Percentiles rank a stretch among this genome's conserved stretches.
phyloP scores from a whole-genome alignment of 2,113 vertebrate species.

The Eubucco bourcierii region DNA sequence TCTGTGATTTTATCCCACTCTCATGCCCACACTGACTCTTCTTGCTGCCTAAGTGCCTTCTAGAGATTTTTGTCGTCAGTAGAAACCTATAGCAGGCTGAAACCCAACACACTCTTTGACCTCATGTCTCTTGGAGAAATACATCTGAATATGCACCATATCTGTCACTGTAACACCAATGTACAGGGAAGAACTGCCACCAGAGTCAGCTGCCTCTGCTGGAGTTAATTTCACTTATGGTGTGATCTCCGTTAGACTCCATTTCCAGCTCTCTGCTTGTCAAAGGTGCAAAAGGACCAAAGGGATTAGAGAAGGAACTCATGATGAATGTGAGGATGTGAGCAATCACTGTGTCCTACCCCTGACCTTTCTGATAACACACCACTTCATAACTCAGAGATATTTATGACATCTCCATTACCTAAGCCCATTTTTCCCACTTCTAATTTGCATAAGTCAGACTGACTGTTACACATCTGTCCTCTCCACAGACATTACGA shows the following conservation, averaged over 20 bases:
- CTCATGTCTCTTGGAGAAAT: not conserved
- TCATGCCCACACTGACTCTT: not conserved
- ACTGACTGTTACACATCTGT: not conserved
- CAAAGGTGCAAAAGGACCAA: not conserved
- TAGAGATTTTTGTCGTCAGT: not conserved
- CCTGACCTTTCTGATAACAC: slow-evolving; percentile 23
- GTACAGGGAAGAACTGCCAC: not conserved
- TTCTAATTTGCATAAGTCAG: slow-evolving; percentile 25
- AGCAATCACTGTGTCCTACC: not conserved
- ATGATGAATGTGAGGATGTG: not conserved
- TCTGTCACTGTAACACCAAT: not conserved
- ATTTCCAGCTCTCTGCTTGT: not conserved
- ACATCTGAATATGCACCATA: not conserved
- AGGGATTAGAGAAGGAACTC: not conserved
- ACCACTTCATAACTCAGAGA: slow-evolving; percentile 4
- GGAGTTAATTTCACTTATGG: not conserved
- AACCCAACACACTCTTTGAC: not conserved
- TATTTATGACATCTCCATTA: slow-evolving; percentile 33
- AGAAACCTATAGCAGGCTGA: not conserved
- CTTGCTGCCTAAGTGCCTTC: not conserved
- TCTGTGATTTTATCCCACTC: not conserved
- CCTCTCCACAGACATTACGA: not conserved
- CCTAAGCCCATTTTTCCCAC: slow-evolving; percentile 22
- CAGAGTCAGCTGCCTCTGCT: not conserved
- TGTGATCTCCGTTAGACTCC: not conserved